Evolutionary conservation across 2,113 vertebrate genomes (phyloP).

Genomic region (Leucopternis melanops): DNA sequence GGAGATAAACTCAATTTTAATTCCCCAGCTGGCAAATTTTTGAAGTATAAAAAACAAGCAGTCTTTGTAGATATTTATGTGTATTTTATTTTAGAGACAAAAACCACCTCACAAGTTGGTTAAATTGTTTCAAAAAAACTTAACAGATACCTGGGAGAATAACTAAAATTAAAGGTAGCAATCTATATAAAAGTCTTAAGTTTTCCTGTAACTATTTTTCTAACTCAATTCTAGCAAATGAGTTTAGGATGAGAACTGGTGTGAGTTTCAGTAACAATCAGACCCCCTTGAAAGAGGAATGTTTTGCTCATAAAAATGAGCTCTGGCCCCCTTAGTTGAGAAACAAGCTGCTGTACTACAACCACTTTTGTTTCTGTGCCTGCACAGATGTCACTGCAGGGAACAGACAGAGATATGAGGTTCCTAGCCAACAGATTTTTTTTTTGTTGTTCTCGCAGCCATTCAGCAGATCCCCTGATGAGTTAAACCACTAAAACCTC

Average conservation of each 20-base stretch:
- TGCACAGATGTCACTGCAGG: fast-evolving
- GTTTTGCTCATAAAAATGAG: not conserved
- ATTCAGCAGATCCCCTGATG: not conserved
- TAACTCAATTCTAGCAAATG: not conserved
- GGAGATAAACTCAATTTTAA: not conserved
- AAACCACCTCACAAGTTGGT: not conserved
- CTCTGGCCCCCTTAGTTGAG: not conserved
- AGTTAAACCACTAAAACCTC: not conserved
- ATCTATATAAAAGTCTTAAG: not conserved
- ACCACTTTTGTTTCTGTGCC: not conserved
- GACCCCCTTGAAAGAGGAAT: not conserved
- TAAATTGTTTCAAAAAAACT: not conserved
- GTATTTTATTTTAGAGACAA: not conserved
- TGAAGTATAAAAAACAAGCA: not conserved
- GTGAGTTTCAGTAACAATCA: not conserved
- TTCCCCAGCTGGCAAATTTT: not conserved
- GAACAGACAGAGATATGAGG: not conserved
- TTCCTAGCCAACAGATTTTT: not conserved
- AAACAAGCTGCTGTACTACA: not conserved
- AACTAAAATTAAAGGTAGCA: not conserved
- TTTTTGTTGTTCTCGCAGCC: not conserved
- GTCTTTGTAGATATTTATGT: not conserved
- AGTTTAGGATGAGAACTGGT: not conserved
- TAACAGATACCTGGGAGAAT: not conserved
- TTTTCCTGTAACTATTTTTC: not conserved